These are phyloP conservation scores for Drosophila anceps DNA, from an alignment of 2,888 invertebrate genomes.

Conservation along the genomic window DNA sequence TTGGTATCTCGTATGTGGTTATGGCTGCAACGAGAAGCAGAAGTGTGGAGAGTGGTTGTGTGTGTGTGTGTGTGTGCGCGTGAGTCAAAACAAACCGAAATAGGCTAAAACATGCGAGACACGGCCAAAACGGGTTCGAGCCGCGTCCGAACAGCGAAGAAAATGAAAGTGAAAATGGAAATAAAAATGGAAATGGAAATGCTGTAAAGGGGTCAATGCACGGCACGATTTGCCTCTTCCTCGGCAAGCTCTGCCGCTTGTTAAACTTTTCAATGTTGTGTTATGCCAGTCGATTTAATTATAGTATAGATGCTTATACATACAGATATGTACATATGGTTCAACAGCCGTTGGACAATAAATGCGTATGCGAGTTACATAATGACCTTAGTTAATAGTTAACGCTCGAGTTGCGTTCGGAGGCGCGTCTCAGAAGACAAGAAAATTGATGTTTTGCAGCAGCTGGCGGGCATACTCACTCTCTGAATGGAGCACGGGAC, in stretches of 20 bases:
- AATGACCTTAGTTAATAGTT: constrained; percentile 58
- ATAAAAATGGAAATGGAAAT: constrained; percentile 70
- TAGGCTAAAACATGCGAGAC: constrained; percentile 53
- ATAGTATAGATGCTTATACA: constrained; percentile 25
- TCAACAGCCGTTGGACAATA: constrained; percentile 49
- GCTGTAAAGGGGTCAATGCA: constrained; percentile 57
- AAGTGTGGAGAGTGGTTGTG: constrained; percentile 13
- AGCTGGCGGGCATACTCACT: constrained; percentile 79
- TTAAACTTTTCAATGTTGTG: constrained; percentile 48
- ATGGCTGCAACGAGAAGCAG: constrained; percentile 74
- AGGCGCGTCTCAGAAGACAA: constrained; percentile 48
- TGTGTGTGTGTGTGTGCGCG: constrained; percentile 9
- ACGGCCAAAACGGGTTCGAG: constrained; percentile 60
- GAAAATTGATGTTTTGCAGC: constrained; percentile 55
- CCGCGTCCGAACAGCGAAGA: constrained; percentile 22
- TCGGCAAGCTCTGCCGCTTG: constrained; percentile 30
- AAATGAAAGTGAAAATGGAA: constrained; percentile 78
- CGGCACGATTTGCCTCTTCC: constrained; percentile 55
- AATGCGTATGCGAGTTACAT: constrained; percentile 47
- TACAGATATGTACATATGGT: constrained; percentile 26
- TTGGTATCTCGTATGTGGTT: constrained; percentile 84
- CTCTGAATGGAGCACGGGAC: constrained; percentile 82
- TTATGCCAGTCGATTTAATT: constrained; percentile 52
- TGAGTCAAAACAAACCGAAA: constrained; percentile 47
- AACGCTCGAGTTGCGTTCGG: constrained; percentile 22